These are phyloP conservation scores for Actinia equina DNA, from an alignment of 64 coral and sea anemone genomes.

Conservation along the genomic window DNA sequence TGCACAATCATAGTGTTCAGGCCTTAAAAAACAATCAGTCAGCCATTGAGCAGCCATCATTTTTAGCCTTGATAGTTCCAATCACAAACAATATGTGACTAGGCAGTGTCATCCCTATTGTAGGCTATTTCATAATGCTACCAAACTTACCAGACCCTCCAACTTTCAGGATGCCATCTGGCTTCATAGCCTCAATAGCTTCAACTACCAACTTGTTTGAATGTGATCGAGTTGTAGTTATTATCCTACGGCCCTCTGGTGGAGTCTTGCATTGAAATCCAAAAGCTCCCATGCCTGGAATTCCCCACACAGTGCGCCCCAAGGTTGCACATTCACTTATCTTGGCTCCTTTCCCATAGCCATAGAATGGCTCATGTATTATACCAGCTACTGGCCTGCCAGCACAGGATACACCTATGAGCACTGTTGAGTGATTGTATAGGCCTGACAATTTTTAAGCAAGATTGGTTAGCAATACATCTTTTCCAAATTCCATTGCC, in stretches of 20 bases:
- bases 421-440: slow-evolving; percentile 82
- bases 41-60: too few relatives aligned
- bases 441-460: slow-evolving; percentile 39
- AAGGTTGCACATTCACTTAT: slow-evolving; percentile 31
- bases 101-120: too few relatives aligned
- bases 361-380: slow-evolving; percentile 96
- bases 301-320: slow-evolving; percentile 90
- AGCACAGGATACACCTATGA: slow-evolving; percentile 84
- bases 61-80: too few relatives aligned
- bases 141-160: slow-evolving; percentile 55
- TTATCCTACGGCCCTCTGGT: slow-evolving; percentile 46
- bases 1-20: too few relatives aligned
- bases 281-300: slow-evolving; percentile 81
- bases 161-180: slow-evolving; percentile 67
- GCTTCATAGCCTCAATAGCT: slow-evolving; percentile 90
- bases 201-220: slow-evolving; percentile 58
- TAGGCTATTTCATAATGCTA: too few relatives aligned
- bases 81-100: too few relatives aligned
- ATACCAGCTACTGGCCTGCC: slow-evolving; percentile 92
- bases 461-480: neutral
- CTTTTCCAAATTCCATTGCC: neutral
- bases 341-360: slow-evolving; percentile 18
- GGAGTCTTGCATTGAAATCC: slow-evolving; percentile 53
- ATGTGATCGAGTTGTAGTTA: slow-evolving; percentile 93
- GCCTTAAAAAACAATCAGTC: too few relatives aligned